Percentiles rank a stretch among this genome's conserved stretches.
These are phyloP conservation scores for Pomatostomus ruficeps DNA, from an alignment of 2,113 vertebrate genomes.

Conservation along the genomic window DNA sequence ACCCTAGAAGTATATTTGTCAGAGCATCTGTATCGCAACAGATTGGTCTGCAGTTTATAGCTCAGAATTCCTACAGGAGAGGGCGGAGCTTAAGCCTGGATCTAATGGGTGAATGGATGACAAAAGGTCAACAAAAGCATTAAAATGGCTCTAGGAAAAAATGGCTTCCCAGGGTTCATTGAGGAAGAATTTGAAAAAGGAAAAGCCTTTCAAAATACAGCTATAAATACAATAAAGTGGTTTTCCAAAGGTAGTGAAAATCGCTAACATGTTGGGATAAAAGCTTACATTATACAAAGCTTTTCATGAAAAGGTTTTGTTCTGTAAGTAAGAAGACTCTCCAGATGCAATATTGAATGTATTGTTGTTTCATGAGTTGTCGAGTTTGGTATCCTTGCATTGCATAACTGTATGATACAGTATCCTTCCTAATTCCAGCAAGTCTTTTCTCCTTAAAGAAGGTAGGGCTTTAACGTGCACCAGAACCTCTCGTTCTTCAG, in stretches of 20 bases:
- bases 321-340: neutral
- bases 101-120: neutral
- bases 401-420: neutral
- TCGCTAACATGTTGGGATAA: neutral
- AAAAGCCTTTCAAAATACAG: neutral
- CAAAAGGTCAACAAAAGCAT: neutral
- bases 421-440: neutral
- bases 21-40: neutral
- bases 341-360: fast-evolving
- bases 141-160: neutral
- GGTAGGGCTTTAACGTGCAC: slow-evolving; percentile 7
- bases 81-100: neutral
- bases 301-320: neutral
- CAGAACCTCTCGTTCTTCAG: neutral
- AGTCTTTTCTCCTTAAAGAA: slow-evolving; percentile 17
- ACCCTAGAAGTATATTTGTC: neutral
- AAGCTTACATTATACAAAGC: neutral
- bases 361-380: neutral
- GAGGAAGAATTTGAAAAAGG: neutral
- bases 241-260: neutral
- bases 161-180: neutral
- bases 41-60: neutral
- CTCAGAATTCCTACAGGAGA: neutral
- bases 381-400: neutral
- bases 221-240: neutral